Evolutionary conservation across 2,113 vertebrate genomes (phyloP), one percentile per base, ranked within the genome.

Genomic region (Macquaria australasica): DNA sequence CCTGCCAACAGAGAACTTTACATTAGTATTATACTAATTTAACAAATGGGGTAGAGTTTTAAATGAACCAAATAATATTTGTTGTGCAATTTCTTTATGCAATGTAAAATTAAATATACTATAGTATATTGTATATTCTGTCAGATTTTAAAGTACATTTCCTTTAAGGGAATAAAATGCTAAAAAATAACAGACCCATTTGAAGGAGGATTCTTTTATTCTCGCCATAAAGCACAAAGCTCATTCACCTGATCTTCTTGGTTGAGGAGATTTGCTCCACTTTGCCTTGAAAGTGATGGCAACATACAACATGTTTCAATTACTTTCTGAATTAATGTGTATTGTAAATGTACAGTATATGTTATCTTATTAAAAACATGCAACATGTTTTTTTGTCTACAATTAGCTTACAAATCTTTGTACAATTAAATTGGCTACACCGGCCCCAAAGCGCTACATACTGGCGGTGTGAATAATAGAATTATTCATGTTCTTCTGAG

Each of bases 401-500:
- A 23, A 63, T 81, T 68, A 64, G 5, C 31, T 21, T 8, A 39
- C 6, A 79, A 37, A 63, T 66, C 21, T 51, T 11, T 28, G 16
- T 51, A 63, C 3, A 62, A 45, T 48, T 68, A 70, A 55, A 69
- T 11, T 23, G 9, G 12, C 3, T 12, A 5, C 53, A 21, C 43
- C 21, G 48, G 25, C 7, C 37, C 51, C 41, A 69, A 37, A 60
- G 63, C 0, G 7, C 28, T 63, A 5, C 48, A 45, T 53, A 5
- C 1, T 28, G 59, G 21, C 51, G 34, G 12, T 20, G 34, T 10
- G 34, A 69, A 75, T 21, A 45, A 45, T 53, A 70, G 2, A 63
- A 60, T 74, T 53, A 64, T 78, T 39, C n/a, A 45, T 80, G 12
- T 82, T 89, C 3, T 53, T 63, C 37, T 76, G 16, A 66, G 15